Percentiles rank a stretch among this genome's conserved stretches.
Evolutionary conservation across 2,797 vertebrate species (phyloP).

Genomic region (Salmo trutta): DNA sequence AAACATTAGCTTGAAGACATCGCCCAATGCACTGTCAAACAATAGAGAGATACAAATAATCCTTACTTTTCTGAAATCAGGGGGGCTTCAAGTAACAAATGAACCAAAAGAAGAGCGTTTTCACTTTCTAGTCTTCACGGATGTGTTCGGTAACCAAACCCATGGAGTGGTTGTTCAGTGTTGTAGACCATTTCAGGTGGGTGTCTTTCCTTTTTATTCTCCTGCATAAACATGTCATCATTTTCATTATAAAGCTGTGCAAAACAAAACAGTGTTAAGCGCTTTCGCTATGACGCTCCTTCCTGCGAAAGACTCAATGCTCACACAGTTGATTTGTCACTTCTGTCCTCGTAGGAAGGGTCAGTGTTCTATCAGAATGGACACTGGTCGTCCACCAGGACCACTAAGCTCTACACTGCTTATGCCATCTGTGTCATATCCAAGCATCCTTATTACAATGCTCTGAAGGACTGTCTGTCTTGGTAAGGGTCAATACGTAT

Average conservation of each 20-base stretch:
- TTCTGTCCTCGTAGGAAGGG: conserved; percentile 65
- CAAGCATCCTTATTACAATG: conserved; percentile 87
- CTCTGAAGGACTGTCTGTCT: conserved; percentile 90
- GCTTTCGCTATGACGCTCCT: neutral
- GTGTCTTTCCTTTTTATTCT: neutral
- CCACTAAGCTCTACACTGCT: conserved; percentile 70
- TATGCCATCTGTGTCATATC: conserved; percentile 88
- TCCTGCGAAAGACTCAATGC: neutral
- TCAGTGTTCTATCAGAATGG: conserved; percentile 65
- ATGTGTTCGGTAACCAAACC: conserved; percentile 88
- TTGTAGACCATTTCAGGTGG: conserved; percentile 80
- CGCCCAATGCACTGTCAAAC: neutral
- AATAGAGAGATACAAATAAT: neutral
- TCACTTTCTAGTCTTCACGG: conserved; percentile 95
- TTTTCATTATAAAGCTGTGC: neutral
- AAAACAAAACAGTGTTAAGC: neutral
- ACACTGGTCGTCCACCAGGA: conserved; percentile 52
- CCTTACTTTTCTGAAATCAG: conserved; percentile 60
- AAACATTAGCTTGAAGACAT: neutral
- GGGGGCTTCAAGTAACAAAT: conserved; percentile 77
- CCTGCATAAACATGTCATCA: neutral
- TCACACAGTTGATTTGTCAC: neutral
- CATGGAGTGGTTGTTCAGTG: conserved; percentile 89
- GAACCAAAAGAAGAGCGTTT: conserved; percentile 81
- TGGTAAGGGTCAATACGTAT: conserved; percentile 73